Evolutionary conservation across 2,113 vertebrate genomes (phyloP).

Genomic region (Pitta sordida): DNA sequence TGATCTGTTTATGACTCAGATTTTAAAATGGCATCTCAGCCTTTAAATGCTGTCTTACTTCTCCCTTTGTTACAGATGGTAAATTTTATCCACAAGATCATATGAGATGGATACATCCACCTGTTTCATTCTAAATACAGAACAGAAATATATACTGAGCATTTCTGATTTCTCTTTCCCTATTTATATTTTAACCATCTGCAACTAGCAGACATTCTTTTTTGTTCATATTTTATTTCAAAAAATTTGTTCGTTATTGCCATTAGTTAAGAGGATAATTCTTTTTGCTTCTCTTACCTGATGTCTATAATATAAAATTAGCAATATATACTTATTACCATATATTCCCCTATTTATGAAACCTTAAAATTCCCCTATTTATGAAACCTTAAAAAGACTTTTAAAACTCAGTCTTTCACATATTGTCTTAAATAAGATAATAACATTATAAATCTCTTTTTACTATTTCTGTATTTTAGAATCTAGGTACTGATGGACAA

Average conservation of each 20-base stretch:
- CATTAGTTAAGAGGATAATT: not conserved
- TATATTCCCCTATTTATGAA: not conserved
- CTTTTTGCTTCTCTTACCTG: not conserved
- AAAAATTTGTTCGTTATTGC: not conserved
- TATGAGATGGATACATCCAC: not conserved
- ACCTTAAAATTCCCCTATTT: too few relatives aligned
- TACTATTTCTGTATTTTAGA: not conserved
- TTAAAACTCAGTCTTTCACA: too few relatives aligned
- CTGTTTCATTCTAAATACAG: slow-evolving; percentile 4
- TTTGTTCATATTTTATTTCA: not conserved
- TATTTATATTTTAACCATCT: slow-evolving; percentile 37
- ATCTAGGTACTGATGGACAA: accelerated
- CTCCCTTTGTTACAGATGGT: slow-evolving; percentile 6
- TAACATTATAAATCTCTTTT: too few relatives aligned
- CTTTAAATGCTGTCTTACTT: not conserved
- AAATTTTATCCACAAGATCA: not conserved
- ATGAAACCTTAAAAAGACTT: not conserved
- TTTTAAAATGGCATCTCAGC: not conserved
- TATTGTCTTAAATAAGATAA: too few relatives aligned
- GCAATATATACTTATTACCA: not conserved
- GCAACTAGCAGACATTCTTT: not conserved
- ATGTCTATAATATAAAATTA: not conserved
- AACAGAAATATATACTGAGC: not conserved
- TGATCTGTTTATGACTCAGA: not conserved
- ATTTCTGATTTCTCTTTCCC: not conserved